A percentile compares a stretch with the other conserved stretches of the same genome.
Evolutionary conservation across 2,797 vertebrate species (phyloP).

Genomic region (Coregonus ussuriensis): DNA sequence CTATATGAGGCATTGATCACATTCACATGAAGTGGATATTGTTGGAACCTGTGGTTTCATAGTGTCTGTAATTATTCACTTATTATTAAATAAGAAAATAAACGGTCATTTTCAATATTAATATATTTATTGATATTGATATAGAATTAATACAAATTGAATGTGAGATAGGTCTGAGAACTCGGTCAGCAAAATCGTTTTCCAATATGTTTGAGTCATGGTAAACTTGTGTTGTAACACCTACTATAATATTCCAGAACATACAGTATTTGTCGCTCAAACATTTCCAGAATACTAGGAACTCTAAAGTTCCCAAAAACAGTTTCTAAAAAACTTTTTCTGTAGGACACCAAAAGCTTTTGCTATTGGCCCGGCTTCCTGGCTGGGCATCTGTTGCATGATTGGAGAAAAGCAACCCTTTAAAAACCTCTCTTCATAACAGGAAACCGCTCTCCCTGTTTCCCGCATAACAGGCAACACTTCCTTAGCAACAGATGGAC

Average conservation of each 20-base stretch:
- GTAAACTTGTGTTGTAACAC: neutral
- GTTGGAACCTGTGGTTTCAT: neutral
- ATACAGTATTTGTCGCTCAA: slow-evolving; percentile 35
- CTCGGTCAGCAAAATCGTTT: neutral
- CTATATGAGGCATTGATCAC: neutral
- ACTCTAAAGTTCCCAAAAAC: slow-evolving; percentile 65
- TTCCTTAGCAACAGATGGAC: slow-evolving; percentile 91
- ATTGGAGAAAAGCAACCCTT: slow-evolving; percentile 91
- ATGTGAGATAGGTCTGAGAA: neutral
- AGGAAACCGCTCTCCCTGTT: slow-evolving; percentile 97
- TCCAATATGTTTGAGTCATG: neutral
- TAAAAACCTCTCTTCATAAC: slow-evolving; percentile 94
- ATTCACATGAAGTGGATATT: neutral
- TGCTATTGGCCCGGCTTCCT: slow-evolving; percentile 82
- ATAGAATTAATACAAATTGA: neutral
- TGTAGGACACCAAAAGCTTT: slow-evolving; percentile 65
- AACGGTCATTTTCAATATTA: neutral
- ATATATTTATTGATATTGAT: neutral
- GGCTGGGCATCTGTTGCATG: slow-evolving; percentile 82
- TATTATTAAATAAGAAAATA: neutral
- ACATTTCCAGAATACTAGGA: slow-evolving; percentile 51
- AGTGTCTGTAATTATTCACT: neutral
- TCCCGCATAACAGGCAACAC: slow-evolving; percentile 94
- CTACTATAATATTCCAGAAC: neutral
- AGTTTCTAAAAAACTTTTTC: slow-evolving; percentile 70